Evolutionary conservation across 2,797 vertebrate species (phyloP).

Genomic region (Ispidina lecontei): DNA sequence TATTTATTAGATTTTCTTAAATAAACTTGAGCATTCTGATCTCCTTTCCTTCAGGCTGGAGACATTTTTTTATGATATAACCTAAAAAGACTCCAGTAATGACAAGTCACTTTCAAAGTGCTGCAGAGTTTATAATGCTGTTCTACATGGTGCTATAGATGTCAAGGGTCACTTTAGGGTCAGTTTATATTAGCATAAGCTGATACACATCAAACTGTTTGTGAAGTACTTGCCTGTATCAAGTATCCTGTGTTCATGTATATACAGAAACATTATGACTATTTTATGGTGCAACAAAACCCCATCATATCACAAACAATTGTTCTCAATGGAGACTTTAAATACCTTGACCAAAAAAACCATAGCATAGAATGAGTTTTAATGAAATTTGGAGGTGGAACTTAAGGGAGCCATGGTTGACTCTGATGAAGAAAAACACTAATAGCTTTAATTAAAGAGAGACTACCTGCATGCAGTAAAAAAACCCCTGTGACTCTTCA

Average conservation of each 20-base stretch:
- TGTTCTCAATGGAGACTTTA: not conserved
- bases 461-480: not conserved
- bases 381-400: not conserved
- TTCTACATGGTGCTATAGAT: not conserved
- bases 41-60: not conserved
- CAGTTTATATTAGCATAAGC: not conserved
- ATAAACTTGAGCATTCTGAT: not conserved
- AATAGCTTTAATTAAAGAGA: not conserved
- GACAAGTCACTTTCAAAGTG: not conserved
- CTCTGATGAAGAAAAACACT: not conserved
- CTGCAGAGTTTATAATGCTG: not conserved
- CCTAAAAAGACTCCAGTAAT: not conserved
- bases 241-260: not conserved
- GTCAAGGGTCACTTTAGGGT: not conserved
- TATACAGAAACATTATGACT: not conserved
- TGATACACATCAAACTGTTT: not conserved
- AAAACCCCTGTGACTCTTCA: not conserved
- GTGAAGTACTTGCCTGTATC: not conserved
- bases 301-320: not conserved
- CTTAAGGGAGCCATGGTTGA: not conserved
- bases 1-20: not conserved
- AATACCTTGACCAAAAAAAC: not conserved
- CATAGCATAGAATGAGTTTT: not conserved
- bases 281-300: not conserved
- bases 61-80: not conserved